These are phyloP conservation scores for Pterocles orientalis DNA, from an alignment of 2,113 vertebrate genomes.

Conservation along the genomic window DNA sequence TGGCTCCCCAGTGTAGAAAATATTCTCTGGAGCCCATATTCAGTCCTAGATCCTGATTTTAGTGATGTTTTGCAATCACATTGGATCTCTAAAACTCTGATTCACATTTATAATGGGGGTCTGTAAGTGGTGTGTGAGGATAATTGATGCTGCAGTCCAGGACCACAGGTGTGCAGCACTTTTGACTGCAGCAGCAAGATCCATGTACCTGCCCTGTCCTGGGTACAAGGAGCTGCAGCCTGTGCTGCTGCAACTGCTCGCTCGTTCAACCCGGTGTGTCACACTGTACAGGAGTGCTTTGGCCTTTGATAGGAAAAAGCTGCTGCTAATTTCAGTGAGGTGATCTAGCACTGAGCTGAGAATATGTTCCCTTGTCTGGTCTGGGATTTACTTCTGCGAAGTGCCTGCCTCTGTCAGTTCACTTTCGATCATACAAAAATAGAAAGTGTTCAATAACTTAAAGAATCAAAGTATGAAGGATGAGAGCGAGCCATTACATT, in stretches of 20 bases:
- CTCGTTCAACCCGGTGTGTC: accelerated
- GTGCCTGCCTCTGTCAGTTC: neutral
- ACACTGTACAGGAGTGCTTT: neutral
- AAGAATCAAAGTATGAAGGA: conserved; percentile 12
- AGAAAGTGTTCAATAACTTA: conserved; percentile 34
- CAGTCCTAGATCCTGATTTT: neutral
- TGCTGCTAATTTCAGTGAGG: neutral
- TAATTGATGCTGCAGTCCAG: accelerated
- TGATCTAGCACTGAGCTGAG: neutral
- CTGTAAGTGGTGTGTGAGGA: neutral
- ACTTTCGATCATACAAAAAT: neutral
- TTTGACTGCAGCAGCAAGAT: neutral
- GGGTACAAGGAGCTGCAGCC: neutral
- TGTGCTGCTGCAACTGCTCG: neutral
- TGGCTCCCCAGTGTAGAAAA: neutral
- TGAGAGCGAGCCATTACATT: neutral
- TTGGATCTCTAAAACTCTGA: neutral
- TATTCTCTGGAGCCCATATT: neutral
- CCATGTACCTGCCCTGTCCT: no score
- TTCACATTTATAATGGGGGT: neutral
- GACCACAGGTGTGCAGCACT: neutral
- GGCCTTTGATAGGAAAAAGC: neutral
- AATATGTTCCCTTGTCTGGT: neutral
- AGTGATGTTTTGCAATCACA: neutral
- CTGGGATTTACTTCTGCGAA: neutral